A percentile compares a stretch with the other conserved stretches of the same genome.
Evolutionary conservation across 2,888 invertebrate species (phyloP).

Genomic region (Poecilus cupreus): DNA sequence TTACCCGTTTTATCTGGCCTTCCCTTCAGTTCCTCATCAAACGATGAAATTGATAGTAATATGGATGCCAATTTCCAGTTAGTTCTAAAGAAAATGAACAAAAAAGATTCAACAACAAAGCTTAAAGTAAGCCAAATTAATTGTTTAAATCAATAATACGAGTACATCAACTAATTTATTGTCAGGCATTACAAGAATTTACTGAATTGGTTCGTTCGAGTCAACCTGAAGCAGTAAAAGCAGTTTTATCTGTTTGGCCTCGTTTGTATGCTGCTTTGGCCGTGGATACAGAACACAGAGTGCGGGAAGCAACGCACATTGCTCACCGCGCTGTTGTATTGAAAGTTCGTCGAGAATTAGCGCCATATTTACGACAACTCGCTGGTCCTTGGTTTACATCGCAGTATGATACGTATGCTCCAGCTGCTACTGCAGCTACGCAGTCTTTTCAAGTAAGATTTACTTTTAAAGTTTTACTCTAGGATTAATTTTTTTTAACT

Average conservation of each 20-base stretch:
- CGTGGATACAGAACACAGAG: slow-evolving; percentile 87
- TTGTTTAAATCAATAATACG: no score
- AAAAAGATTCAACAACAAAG: slow-evolving; percentile 93
- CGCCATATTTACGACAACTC: slow-evolving; percentile 85
- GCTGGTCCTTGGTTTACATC: slow-evolving; percentile 91
- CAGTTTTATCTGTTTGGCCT: slow-evolving; percentile 88
- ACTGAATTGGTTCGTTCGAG: slow-evolving; percentile 80
- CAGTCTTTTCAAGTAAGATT: slow-evolving; percentile 78
- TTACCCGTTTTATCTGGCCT: slow-evolving; percentile 77
- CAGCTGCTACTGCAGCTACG: slow-evolving; percentile 84
- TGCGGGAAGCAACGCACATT: slow-evolving; percentile 85
- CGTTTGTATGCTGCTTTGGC: slow-evolving; percentile 85
- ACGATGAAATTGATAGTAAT: slow-evolving; percentile 79
- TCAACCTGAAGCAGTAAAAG: slow-evolving; percentile 80
- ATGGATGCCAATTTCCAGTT: slow-evolving; percentile 85
- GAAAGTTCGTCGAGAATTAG: slow-evolving; percentile 84
- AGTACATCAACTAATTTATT: background rate
- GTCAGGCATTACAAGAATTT: slow-evolving; percentile 88
- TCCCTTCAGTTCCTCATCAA: slow-evolving; percentile 71
- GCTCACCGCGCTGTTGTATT: slow-evolving; percentile 82
- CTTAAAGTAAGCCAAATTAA: slow-evolving; percentile 80
- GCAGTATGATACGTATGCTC: slow-evolving; percentile 89
- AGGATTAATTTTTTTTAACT: no score
- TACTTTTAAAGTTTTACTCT: slow-evolving; percentile 37
- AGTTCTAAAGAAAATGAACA: slow-evolving; percentile 89